Evolutionary conservation across 2,113 vertebrate genomes (phyloP).

Genomic region (Python bivittatus): DNA sequence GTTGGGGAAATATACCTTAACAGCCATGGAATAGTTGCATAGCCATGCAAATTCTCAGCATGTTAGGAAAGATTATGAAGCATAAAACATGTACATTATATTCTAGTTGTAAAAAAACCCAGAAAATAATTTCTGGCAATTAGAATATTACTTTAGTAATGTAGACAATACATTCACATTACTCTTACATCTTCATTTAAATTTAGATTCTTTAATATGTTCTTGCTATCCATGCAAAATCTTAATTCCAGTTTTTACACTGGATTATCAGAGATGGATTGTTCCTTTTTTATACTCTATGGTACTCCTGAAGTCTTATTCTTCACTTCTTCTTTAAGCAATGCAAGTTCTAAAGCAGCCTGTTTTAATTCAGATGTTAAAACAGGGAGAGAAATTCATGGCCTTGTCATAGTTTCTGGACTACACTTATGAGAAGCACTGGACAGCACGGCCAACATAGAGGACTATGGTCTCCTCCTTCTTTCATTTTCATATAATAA

Average conservation of each 20-base stretch:
- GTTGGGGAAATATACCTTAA: background rate
- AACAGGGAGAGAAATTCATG: background rate
- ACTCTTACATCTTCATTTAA: background rate
- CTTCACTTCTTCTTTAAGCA: background rate
- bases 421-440: too few relatives aligned
- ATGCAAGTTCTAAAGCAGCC: background rate
- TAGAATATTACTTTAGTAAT: background rate
- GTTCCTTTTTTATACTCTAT: background rate
- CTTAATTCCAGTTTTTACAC: background rate
- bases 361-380: background rate
- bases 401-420: background rate
- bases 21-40: background rate
- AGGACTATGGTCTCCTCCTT: background rate
- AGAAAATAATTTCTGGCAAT: background rate
- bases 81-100: background rate
- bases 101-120: background rate
- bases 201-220: background rate
- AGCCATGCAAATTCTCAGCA: background rate
- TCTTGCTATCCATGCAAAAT: background rate
- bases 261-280: background rate
- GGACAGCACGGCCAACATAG: background rate
- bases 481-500: background rate
- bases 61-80: background rate
- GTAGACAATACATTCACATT: background rate
- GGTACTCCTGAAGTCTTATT: background rate